Base-by-base conservation (phyloP, 2,113 vertebrate species). In the Cichladusa arquata region DNA sequence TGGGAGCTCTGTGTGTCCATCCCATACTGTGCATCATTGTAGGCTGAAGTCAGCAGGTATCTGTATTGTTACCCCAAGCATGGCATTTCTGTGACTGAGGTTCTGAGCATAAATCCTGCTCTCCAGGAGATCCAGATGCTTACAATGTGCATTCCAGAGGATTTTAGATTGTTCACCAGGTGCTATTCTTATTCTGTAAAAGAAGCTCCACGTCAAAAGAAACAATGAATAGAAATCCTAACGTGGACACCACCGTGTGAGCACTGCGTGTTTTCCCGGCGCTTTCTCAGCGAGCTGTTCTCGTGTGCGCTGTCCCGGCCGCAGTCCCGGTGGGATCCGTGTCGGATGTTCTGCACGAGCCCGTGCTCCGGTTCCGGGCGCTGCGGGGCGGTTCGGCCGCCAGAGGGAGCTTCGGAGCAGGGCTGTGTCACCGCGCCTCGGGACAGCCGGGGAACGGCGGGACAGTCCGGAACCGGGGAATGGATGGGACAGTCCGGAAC, bases 1-100 rank as follows among this genome's bases (percentile, higher is more conserved):
- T 25, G 50, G 31, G 47, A 36, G 62, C 34, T 64, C 28, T 1
- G 5, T 47, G 5, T 8, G 3, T 58, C 50, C 28, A 3, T 25
- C 31, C 24, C 2, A 1, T 25, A 34, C 45, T 1, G 1, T 7
- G 17, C 14, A 11, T 33, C 44, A 47, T 25, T 2, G 0, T 13
- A 31, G 44, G 58, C 54, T 64, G 72, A 67, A 19, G 58, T 24
- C 12, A 47, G 18, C 31, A 8, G 33, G 12, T 44, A 9, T 9
- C 50, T 61, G 6, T 10, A 23, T 8, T 44, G 38, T 45, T 53
- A 54, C 26, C 12, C 74, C 45, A 19, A 74, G 50, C 11, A 5
- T 1, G 19, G 44, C 17, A 26, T 28, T 81, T 74, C 61, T 81
- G 31, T 36, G 29, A 6, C 45, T 31, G 50, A 14, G 12, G 12